A percentile compares a stretch with the other conserved stretches of the same genome.
phyloP scores from a whole-genome alignment of 2,888 invertebrate species.

The Eupithecia subfuscata region DNA sequence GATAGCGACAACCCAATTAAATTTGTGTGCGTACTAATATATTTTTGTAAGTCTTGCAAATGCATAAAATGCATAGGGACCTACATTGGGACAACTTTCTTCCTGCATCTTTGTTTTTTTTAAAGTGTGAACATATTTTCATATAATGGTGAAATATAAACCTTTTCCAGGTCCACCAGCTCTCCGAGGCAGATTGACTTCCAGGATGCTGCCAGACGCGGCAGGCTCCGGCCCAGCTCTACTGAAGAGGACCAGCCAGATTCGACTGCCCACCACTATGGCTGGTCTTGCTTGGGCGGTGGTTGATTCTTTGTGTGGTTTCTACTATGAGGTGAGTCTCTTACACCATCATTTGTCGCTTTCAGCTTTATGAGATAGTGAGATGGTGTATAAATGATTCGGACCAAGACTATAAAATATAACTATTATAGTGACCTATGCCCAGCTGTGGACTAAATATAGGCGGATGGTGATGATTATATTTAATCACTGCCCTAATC shows the following conservation, averaged over 20 bases:
- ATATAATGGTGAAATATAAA: not conserved
- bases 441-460: too few relatives aligned
- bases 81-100: too few relatives aligned
- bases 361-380: not conserved
- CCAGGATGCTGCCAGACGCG: conserved; percentile 89
- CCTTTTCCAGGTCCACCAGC: conserved; percentile 72
- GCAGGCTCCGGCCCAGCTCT: conserved; percentile 88
- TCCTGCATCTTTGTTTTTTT: too few relatives aligned
- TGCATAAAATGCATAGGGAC: too few relatives aligned
- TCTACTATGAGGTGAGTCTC: conserved; percentile 89
- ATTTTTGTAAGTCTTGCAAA: too few relatives aligned
- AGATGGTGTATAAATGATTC: not conserved
- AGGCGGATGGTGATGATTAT: not conserved
- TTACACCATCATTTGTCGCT: not conserved
- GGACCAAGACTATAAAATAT: not conserved
- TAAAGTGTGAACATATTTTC: not conserved
- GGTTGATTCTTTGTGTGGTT: conserved; percentile 90
- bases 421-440: too few relatives aligned
- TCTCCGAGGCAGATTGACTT: conserved; percentile 87
- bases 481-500: not conserved
- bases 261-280: conserved; percentile 80
- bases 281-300: conserved; percentile 93
- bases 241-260: conserved; percentile 84
- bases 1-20: too few relatives aligned
- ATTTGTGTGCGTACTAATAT: too few relatives aligned